phyloP scores from a whole-genome alignment of 2,888 invertebrate genomes.

The Oxyteleia sp. region DNA sequence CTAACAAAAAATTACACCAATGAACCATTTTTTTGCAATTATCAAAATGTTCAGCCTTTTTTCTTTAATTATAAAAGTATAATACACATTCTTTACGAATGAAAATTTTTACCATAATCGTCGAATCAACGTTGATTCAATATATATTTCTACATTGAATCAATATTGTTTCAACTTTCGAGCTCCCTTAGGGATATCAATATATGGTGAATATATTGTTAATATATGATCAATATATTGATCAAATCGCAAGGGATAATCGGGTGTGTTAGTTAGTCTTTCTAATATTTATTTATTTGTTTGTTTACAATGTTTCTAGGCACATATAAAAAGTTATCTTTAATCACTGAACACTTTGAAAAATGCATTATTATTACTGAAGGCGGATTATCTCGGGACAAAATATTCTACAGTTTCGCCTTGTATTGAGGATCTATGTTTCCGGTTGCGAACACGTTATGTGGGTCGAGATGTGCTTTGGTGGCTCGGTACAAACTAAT shows the following conservation, averaged over 20 bases:
- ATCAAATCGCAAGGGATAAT: background rate
- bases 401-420: slow-evolving; percentile 69
- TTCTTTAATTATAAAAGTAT: background rate
- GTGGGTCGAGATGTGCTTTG: slow-evolving; percentile 96
- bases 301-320: background rate
- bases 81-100: too few relatives aligned
- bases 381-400: slow-evolving; percentile 7
- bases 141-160: too few relatives aligned
- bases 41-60: slow-evolving; percentile 1
- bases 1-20: slow-evolving; percentile 25
- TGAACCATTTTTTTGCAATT: slow-evolving; percentile 9
- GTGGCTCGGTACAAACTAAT: slow-evolving; percentile 93
- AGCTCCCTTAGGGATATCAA: too few relatives aligned
- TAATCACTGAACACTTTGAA: slow-evolving; percentile 30
- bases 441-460: slow-evolving; percentile 96
- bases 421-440: slow-evolving; percentile 89
- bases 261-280: too few relatives aligned
- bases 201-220: too few relatives aligned
- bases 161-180: too few relatives aligned
- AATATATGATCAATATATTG: too few relatives aligned
- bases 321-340: background rate
- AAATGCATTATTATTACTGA: slow-evolving; percentile 51
- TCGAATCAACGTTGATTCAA: too few relatives aligned
- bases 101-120: too few relatives aligned
- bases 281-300: too few relatives aligned